These are phyloP conservation scores for Lophotis ruficrista DNA, from an alignment of 2,113 vertebrate genomes.

Conservation along the genomic window DNA sequence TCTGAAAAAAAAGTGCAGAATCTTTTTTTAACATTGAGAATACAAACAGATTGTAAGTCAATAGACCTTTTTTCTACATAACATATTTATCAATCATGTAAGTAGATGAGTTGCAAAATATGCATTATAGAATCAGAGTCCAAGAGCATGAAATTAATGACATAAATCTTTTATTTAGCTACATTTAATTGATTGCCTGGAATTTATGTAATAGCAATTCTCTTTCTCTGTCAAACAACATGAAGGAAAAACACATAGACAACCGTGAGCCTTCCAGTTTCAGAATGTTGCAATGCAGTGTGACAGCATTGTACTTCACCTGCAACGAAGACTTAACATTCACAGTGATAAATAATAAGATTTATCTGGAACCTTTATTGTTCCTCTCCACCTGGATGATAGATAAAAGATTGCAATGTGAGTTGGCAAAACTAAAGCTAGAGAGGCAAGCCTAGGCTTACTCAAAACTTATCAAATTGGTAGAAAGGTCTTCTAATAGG, in stretches of 20 bases:
- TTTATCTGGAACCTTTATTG: not conserved
- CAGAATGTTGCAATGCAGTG: not conserved
- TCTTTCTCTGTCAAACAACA: not conserved
- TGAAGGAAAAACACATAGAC: not conserved
- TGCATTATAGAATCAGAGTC: not conserved
- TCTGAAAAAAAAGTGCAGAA: not conserved
- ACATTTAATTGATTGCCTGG: not conserved
- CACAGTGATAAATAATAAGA: not conserved
- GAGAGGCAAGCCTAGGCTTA: not conserved
- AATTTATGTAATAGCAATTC: not conserved
- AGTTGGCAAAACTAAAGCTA: not conserved
- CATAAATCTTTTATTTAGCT: not conserved
- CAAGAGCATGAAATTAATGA: not conserved
- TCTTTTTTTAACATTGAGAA: not conserved
- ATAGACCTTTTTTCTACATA: not conserved
- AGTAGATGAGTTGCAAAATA: not conserved
- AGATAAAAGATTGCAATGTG: not conserved
- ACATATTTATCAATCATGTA: not conserved
- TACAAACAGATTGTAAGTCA: not conserved
- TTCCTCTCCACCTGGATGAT: not conserved
- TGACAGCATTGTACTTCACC: not conserved
- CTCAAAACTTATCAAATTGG: not conserved
- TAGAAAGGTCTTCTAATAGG: not conserved
- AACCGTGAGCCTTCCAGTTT: not conserved
- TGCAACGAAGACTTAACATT: not conserved